A percentile compares a stretch with the other conserved stretches of the same genome.
Conservation (phyloP, 2,888 invertebrate species). For the Eurois occulta region DNA sequence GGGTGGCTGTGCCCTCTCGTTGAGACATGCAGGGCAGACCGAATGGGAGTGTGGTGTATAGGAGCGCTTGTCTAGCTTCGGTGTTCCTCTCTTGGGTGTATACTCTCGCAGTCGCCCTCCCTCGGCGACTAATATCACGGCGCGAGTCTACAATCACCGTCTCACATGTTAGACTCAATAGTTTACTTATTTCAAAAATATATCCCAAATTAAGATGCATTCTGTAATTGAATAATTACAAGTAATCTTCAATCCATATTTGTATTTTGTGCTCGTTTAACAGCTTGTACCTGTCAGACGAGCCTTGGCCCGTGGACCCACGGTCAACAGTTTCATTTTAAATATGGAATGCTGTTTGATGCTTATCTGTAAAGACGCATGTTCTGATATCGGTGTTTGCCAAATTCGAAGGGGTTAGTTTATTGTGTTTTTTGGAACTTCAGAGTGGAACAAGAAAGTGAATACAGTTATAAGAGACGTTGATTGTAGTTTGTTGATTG, state of each 20-base stretch:
- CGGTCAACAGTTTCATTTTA: slow-evolving; percentile 19
- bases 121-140: too few species aligned
- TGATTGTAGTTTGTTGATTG: background rate
- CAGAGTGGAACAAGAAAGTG: background rate
- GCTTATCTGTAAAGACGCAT: slow-evolving; percentile 3
- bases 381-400: background rate
- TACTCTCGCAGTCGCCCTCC: too few species aligned
- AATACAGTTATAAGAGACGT: background rate
- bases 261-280: slow-evolving; percentile 14
- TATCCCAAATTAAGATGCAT: background rate
- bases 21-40: too few species aligned
- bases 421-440: background rate
- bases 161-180: background rate
- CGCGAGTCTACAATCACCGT: too few species aligned
- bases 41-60: too few species aligned
- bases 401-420: background rate
- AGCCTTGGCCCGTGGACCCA: background rate
- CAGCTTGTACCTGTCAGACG: slow-evolving; percentile 6
- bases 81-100: too few species aligned
- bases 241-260: background rate
- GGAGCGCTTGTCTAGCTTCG: too few species aligned
- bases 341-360: slow-evolving; percentile 24
- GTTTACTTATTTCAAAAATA: background rate
- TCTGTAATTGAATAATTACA: background rate
- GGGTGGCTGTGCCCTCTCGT: too few species aligned